Conservation (phyloP, 1,140 invertebrate species). For the Paraescarpia echinospica region DNA sequence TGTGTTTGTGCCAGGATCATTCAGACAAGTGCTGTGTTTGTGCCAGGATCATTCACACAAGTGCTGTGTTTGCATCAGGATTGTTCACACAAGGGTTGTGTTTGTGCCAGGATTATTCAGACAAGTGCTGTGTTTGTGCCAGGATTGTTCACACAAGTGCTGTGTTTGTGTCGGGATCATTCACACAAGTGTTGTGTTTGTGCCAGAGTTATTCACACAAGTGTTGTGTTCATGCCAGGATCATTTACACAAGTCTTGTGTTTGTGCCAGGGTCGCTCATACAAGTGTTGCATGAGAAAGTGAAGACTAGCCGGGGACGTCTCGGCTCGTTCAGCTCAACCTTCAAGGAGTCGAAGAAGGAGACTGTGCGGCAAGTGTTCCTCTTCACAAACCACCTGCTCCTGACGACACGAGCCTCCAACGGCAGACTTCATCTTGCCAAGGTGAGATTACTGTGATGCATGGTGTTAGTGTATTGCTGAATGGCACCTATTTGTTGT, state of each 20-base stretch:
- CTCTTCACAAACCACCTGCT: constrained; percentile 87
- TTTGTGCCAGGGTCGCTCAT: constrained; percentile 67
- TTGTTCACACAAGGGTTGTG: background rate
- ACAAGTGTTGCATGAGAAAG: constrained; percentile 70
- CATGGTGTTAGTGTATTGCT: too few species aligned
- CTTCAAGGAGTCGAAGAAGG: constrained; percentile 68
- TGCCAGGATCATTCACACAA: too few species aligned
- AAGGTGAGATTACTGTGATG: constrained; percentile 60
- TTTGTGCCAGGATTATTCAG: background rate
- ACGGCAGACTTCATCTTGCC: constrained; percentile 81
- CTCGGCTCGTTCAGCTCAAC: constrained; percentile 64
- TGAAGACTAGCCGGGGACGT: constrained; percentile 62
- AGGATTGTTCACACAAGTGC: background rate
- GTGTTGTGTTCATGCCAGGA: background rate
- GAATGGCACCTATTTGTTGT: too few species aligned
- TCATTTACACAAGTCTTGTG: background rate
- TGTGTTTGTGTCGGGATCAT: background rate
- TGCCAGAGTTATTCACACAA: background rate
- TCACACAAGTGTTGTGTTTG: background rate
- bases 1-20: too few species aligned
- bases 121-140: background rate
- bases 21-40: too few species aligned
- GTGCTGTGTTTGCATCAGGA: too few species aligned
- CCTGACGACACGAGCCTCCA: constrained; percentile 77
- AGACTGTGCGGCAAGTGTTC: constrained; percentile 77